Conservation (phyloP, 2,888 invertebrate species). For the Pseudococcus viburni region DNA sequence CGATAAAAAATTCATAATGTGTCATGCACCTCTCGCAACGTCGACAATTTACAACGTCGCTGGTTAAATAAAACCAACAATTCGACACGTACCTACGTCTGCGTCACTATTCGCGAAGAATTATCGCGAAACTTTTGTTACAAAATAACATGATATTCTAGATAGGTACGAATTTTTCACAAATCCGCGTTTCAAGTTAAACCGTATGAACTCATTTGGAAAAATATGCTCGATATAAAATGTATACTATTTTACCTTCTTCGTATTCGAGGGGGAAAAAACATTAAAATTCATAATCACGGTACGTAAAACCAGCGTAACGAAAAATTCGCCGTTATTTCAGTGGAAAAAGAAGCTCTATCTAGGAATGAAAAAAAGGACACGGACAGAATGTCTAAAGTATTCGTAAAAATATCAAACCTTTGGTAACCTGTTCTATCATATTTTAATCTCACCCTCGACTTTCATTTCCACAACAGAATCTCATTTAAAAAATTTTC, state of each 20-base stretch:
- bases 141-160: neutral
- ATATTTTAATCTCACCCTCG: neutral
- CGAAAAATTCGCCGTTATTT: neutral
- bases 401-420: neutral
- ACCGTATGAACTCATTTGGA: conserved; percentile 13
- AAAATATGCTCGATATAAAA: conserved; percentile 5
- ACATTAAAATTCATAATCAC: conserved; percentile 17
- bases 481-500: neutral
- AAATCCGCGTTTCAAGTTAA: neutral
- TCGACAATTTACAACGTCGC: neutral
- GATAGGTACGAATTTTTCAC: neutral
- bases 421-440: neutral
- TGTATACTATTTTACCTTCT: neutral
- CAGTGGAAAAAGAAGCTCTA: neutral
- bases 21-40: neutral
- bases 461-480: neutral
- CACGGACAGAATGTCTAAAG: neutral
- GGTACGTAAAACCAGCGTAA: neutral
- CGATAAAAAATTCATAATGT: conserved; percentile 55
- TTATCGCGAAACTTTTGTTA: neutral
- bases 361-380: neutral
- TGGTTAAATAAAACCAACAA: conserved; percentile 4
- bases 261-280: neutral
- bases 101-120: neutral
- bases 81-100: conserved; percentile 31